Conservation (phyloP, 2,113 vertebrate species). For the Nyctibius bracteatus region DNA sequence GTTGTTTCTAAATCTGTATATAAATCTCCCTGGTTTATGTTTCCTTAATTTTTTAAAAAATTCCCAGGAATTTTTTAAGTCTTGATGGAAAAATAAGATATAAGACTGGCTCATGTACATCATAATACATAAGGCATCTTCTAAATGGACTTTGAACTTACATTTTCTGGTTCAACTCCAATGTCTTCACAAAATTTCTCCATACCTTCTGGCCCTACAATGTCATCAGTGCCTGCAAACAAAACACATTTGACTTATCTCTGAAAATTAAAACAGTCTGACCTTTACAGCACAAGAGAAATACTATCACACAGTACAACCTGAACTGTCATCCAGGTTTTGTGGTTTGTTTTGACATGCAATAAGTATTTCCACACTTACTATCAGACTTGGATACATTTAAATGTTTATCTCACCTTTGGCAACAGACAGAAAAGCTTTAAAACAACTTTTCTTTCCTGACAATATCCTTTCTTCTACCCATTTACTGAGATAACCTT, state of each 20-base stretch:
- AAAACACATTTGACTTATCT: background rate
- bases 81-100: background rate
- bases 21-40: background rate
- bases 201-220: constrained; percentile 97
- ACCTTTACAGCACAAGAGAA: background rate
- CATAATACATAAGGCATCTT: background rate
- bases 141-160: constrained; percentile 67
- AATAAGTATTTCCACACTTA: background rate
- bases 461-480: background rate
- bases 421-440: background rate
- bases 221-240: constrained; percentile 86
- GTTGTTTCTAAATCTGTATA: background rate
- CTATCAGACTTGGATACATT: background rate
- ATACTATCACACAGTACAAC: background rate
- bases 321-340: background rate
- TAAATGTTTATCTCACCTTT: background rate
- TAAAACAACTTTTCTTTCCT: background rate
- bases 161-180: constrained; percentile 98
- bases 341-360: background rate
- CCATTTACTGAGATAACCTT: background rate
- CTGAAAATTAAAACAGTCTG: background rate
- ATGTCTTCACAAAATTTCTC: constrained; percentile 99
- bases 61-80: background rate
- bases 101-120: background rate
- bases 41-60: background rate